Percentiles rank a stretch among this genome's conserved stretches.
phyloP scores from a whole-genome alignment of 2,797 vertebrate species.

The Leptatherina wallacei region DNA sequence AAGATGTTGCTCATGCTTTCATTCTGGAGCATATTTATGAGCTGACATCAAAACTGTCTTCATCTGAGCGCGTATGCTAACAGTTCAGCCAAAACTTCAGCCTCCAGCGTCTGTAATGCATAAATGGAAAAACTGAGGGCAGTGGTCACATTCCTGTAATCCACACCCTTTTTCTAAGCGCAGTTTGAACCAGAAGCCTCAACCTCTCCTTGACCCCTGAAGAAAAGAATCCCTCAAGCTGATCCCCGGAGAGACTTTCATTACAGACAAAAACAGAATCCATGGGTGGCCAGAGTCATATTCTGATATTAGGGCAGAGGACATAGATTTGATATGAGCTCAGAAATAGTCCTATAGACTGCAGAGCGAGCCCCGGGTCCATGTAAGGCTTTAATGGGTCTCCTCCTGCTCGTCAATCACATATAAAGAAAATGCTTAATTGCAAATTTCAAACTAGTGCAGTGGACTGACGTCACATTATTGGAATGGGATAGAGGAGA shows the following conservation, averaged over 20 bases:
- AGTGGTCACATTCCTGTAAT: conserved; percentile 75
- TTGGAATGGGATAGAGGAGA: conserved; percentile 66
- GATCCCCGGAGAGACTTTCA: conserved; percentile 79
- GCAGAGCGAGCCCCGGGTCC: conserved; percentile 59
- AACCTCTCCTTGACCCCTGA: conserved; percentile 82
- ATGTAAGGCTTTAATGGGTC: conserved; percentile 69
- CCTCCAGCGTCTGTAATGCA: conserved; percentile 41
- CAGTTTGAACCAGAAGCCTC: conserved; percentile 74
- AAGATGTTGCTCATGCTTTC: conserved; percentile 1
- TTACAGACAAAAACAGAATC: conserved; percentile 80
- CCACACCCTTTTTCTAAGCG: conserved; percentile 69
- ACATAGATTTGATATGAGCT: conserved; percentile 72
- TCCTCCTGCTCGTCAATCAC: conserved; percentile 78
- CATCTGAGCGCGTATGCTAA: background rate
- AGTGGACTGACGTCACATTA: conserved; percentile 74
- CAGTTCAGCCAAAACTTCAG: background rate
- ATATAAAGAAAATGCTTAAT: conserved; percentile 79
- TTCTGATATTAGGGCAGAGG: conserved; percentile 79
- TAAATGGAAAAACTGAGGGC: conserved; percentile 48
- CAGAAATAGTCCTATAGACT: conserved; percentile 70
- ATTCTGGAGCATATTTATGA: conserved; percentile 20
- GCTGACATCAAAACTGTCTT: conserved; percentile 20
- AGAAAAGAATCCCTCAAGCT: conserved; percentile 76
- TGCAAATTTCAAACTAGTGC: conserved; percentile 71
- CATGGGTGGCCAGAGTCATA: conserved; percentile 75